Base-by-base conservation (phyloP, 2,113 vertebrate species). In the Papio anubis region DNA sequence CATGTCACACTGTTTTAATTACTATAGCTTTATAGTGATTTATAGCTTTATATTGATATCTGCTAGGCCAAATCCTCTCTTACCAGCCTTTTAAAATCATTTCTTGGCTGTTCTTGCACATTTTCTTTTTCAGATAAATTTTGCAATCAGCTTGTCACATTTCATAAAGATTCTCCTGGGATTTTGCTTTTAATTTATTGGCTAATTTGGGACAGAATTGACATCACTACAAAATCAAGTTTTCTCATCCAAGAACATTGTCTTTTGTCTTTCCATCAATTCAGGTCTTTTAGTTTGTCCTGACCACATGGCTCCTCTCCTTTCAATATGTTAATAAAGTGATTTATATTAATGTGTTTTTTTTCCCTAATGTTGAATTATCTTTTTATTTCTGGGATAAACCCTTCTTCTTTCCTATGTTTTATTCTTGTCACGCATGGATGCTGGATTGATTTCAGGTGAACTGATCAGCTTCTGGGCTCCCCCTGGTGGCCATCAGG, bases 401-500 rank as follows among this genome's bases (percentile, higher is more conserved):
- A 84, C 21, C 3, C n/a, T 52, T 94, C 72, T 52, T 94, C 72
- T 55, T 85, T 11, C 40, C 70, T 50, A 4, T 11, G 32, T 55
- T 98, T 88, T 88, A 68, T 48, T 73, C 73, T 55, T 23, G 52
- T 75, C 9, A 55, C 0, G 52, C 52, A 6, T 10, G 21, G 13
- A 6, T 7, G 11, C 38, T 14, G 23, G 11, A 30, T 86, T 70
- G 64, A 40, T 38, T 79, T 79, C 45, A 76, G 59, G 18, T 5
- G 10, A 91, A 8, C 30, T 20, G 52, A 93, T 32, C 17, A 32
- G 82, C 93, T 96, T 79, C 90, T 85, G 61, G 48, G 92, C 83
- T 89, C 95, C 97, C 86, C 68, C 95, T 97, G 87, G 95, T 79
- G 97, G 90, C 17, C 87, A 80, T 27, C 0, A 32, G 18, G 17